These are phyloP conservation scores for Carcinoscorpius rotundicauda DNA, from an alignment of 1,140 invertebrate species.

Conservation along the genomic window DNA sequence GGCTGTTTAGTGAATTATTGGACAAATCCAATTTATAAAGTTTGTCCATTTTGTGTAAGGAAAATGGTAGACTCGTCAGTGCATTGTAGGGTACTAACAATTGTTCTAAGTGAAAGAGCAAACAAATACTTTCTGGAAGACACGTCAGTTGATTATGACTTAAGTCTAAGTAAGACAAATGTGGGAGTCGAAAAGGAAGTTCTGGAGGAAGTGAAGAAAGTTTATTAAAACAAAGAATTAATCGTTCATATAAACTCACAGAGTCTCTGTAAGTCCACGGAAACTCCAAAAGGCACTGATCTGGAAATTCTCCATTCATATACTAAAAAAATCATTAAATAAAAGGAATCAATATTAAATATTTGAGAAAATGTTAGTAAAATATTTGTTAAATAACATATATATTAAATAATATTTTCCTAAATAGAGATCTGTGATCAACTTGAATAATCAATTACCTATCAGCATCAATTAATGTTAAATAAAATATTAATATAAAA, in stretches of 20 bases:
- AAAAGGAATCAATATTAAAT: too few relatives aligned
- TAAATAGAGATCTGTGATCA: too few relatives aligned
- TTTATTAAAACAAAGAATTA: slow-evolving; percentile 14
- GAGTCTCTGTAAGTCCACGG: slow-evolving; percentile 9
- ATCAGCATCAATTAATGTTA: too few relatives aligned
- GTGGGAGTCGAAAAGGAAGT: slow-evolving; percentile 32
- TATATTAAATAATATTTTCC: too few relatives aligned
- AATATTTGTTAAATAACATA: too few relatives aligned
- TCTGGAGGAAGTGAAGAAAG: slow-evolving; percentile 29
- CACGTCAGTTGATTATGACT: slow-evolving; percentile 30
- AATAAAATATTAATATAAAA: too few relatives aligned
- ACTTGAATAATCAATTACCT: too few relatives aligned
- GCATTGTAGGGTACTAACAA: slow-evolving; percentile 29
- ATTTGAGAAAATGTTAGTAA: too few relatives aligned
- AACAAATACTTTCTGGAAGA: slow-evolving; percentile 32
- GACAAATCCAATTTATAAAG: slow-evolving; percentile 33
- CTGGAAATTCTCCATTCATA: slow-evolving; percentile 11
- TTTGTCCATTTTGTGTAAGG: slow-evolving; percentile 30
- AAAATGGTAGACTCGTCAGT: slow-evolving; percentile 27
- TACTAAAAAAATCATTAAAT: slow-evolving; percentile 7
- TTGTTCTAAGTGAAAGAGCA: slow-evolving; percentile 32
- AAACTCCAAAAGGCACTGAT: slow-evolving; percentile 12
- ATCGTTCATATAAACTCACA: slow-evolving; percentile 12
- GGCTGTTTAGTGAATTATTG: slow-evolving; percentile 28
- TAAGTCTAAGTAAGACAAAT: slow-evolving; percentile 31